Percentiles rank a stretch among this genome's conserved stretches.
Evolutionary conservation across 2,113 vertebrate species (phyloP).

Genomic region (Sus scrofa): T2T-Sscrofa CM000816.6:89739001-89739500

Average conservation of each 20-base stretch:
- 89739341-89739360: not conserved
- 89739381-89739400: too few relatives aligned
- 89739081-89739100: not conserved
- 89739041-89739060: not conserved
- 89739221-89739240: not conserved
- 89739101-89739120: not conserved
- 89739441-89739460: not conserved
- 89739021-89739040: not conserved
- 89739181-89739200: not conserved
- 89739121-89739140: not conserved
- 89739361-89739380: not conserved
- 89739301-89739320: not conserved
- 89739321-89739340: not conserved
- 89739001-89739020: not conserved
- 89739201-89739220: not conserved
- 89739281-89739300: not conserved
- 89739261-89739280: fast-evolving
- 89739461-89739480: too few relatives aligned
- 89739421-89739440: not conserved
- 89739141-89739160: not conserved
- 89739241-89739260: not conserved
- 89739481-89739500: not conserved
- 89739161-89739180: too few relatives aligned
- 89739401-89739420: not conserved
- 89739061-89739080: not conserved